These are phyloP conservation scores for Rhagologus leucostigma DNA, from an alignment of 2,113 vertebrate species.

Conservation along the genomic window DNA sequence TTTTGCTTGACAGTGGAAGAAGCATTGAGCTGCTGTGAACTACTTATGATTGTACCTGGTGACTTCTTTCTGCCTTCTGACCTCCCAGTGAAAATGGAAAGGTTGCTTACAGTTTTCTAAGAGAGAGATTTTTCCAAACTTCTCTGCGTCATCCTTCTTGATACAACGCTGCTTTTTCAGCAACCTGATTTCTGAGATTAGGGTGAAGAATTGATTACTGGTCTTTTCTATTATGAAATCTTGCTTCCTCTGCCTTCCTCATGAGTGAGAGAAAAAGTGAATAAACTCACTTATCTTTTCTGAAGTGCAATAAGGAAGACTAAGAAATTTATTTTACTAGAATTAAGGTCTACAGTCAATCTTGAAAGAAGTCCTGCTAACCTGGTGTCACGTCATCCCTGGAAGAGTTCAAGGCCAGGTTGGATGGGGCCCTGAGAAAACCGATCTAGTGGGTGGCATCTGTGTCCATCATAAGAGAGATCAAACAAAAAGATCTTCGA, in stretches of 20 bases:
- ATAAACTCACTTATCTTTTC: neutral
- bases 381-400: neutral
- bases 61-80: neutral
- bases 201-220: neutral
- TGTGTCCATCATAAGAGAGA: neutral
- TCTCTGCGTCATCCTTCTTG: neutral
- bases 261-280: neutral
- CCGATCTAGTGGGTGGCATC: neutral
- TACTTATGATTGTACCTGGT: neutral
- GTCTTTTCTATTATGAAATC: neutral
- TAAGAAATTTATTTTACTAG: neutral
- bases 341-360: neutral
- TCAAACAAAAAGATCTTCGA: neutral
- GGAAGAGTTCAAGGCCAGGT: neutral
- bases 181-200: neutral
- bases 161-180: neutral
- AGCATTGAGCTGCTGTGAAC: neutral
- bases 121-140: neutral
- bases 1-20: constrained; percentile 31
- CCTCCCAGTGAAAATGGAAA: neutral
- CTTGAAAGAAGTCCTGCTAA: neutral
- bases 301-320: neutral
- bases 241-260: neutral
- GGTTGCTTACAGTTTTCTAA: neutral
- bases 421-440: neutral